phyloP scores from a whole-genome alignment of 2,113 vertebrate species.

The Siniperca chuatsi region DNA sequence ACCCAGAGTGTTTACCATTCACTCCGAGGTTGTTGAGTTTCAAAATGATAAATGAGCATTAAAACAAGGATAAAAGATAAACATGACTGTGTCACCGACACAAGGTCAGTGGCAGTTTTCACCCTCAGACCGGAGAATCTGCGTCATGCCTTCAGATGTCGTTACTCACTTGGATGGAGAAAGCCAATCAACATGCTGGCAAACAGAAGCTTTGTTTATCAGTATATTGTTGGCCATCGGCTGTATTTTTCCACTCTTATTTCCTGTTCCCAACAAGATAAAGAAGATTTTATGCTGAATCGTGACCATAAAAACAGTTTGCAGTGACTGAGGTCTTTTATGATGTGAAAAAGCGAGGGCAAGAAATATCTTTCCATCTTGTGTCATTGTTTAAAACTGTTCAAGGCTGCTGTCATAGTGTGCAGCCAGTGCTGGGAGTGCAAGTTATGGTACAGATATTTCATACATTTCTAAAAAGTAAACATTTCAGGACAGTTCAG shows the following conservation, averaged over 20 bases:
- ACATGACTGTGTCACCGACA: slow-evolving; percentile 27
- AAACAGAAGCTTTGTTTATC: slow-evolving; percentile 52
- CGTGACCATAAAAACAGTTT: slow-evolving; percentile 17
- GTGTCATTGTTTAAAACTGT: slow-evolving; percentile 17
- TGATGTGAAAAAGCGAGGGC: slow-evolving; percentile 10
- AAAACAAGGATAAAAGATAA: slow-evolving; percentile 36
- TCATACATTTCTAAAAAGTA: not conserved
- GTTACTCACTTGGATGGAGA: slow-evolving; percentile 18
- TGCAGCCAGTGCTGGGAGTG: not conserved
- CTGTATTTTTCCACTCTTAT: slow-evolving; percentile 52
- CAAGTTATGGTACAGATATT: not conserved
- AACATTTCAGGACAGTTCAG: not conserved
- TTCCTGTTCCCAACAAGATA: slow-evolving; percentile 66
- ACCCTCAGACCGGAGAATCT: slow-evolving; percentile 36
- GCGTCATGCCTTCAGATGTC: slow-evolving; percentile 40
- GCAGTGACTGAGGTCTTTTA: slow-evolving; percentile 11
- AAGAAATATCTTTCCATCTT: not conserved
- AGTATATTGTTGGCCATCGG: slow-evolving; percentile 14
- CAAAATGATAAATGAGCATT: slow-evolving; percentile 23
- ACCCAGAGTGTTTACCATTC: slow-evolving; percentile 33
- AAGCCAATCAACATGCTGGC: slow-evolving; percentile 8
- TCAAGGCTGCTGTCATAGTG: not conserved
- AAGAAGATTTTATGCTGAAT: slow-evolving; percentile 37
- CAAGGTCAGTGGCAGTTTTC: slow-evolving; percentile 3
- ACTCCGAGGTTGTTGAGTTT: not conserved